phyloP scores from a whole-genome alignment of 2,113 vertebrate species.

The Cheilinus undulatus region DNA sequence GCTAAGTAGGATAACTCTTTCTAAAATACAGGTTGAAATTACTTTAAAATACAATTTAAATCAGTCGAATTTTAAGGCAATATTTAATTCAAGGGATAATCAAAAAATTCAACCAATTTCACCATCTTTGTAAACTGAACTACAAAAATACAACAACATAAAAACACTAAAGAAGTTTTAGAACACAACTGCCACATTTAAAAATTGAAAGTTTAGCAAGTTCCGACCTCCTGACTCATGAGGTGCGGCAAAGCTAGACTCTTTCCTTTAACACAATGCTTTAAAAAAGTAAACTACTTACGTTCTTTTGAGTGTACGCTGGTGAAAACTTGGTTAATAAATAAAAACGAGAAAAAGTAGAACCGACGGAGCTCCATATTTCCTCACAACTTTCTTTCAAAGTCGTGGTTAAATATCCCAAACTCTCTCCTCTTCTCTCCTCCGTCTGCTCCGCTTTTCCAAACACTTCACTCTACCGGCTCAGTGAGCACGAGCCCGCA shows the following conservation, averaged over 20 bases:
- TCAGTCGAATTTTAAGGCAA: no score
- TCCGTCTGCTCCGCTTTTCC: slow-evolving; percentile 31
- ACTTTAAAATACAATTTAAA: not conserved
- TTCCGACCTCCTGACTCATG: slow-evolving; percentile 57
- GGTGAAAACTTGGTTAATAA: slow-evolving; percentile 68
- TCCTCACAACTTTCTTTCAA: slow-evolving; percentile 29
- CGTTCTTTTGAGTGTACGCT: slow-evolving; percentile 82
- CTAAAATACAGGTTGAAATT: no score
- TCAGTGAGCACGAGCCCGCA: slow-evolving; percentile 39
- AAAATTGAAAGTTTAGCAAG: slow-evolving; percentile 6
- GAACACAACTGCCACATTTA: no score
- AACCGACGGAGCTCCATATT: slow-evolving; percentile 76
- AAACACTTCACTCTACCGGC: slow-evolving; percentile 36
- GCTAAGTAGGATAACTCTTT: not conserved
- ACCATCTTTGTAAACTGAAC: no score
- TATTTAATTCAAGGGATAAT: no score
- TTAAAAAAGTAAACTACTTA: slow-evolving; percentile 66
- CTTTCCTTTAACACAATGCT: not conserved
- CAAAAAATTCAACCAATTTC: no score
- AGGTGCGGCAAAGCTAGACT: slow-evolving; percentile 19
- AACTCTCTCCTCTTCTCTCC: slow-evolving; percentile 3
- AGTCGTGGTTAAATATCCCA: slow-evolving; percentile 1
- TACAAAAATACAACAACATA: no score
- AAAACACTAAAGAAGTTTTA: not conserved
- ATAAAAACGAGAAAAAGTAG: slow-evolving; percentile 72